These are phyloP conservation scores for Tenthredo distinguenda DNA, from an alignment of 2,888 invertebrate genomes.

Conservation along the genomic window DNA sequence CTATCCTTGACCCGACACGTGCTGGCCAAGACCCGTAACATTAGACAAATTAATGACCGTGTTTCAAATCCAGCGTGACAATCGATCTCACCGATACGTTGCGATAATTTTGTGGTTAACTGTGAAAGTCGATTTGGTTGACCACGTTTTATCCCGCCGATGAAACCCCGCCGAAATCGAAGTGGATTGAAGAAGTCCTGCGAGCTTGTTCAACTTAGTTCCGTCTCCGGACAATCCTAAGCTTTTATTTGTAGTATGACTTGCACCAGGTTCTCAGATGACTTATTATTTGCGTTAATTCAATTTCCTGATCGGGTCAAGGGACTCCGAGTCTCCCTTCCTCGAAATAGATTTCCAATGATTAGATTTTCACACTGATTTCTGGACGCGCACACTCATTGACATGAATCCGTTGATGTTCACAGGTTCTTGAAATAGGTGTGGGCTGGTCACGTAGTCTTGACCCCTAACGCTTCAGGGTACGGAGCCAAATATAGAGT, in stretches of 20 bases:
- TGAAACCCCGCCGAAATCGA: background rate
- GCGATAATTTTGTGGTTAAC: constrained; percentile 14
- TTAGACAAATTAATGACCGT: constrained; percentile 9
- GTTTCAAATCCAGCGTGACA: constrained; percentile 30
- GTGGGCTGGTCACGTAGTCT: constrained; percentile 13
- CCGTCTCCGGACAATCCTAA: too few species aligned
- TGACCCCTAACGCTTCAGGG: constrained; percentile 8
- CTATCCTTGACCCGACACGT: constrained; percentile 1
- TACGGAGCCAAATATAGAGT: constrained; percentile 1
- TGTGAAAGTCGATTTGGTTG: constrained; percentile 20
- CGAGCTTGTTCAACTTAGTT: background rate
- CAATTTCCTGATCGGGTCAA: too few species aligned
- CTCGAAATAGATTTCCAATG: too few species aligned
- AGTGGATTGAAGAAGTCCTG: background rate
- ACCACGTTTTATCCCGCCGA: background rate
- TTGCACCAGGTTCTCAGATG: too few species aligned
- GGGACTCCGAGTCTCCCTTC: too few species aligned
- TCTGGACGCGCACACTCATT: background rate
- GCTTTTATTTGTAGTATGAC: too few species aligned
- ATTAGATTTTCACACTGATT: background rate
- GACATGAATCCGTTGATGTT: background rate
- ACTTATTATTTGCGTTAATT: too few species aligned
- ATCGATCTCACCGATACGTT: constrained; percentile 12
- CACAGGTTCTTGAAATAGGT: background rate
- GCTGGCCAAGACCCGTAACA: constrained; percentile 53